Evolutionary conservation across 2,797 vertebrate genomes (phyloP).

Genomic region (Sciaenops ocellatus): DNA sequence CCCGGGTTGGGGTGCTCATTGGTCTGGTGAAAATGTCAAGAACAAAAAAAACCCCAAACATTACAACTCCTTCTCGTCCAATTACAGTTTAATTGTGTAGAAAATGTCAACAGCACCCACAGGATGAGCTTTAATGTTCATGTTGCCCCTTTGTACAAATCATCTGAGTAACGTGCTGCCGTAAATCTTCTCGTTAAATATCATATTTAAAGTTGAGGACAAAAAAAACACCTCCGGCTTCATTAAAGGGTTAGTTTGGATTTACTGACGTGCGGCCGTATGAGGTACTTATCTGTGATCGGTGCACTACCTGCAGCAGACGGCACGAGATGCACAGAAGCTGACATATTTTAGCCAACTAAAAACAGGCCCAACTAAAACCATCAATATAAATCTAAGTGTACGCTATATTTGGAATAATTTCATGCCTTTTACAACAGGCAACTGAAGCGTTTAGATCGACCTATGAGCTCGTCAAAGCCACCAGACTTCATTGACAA

Average conservation of each 20-base stretch:
- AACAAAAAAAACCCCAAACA: slow-evolving; percentile 44
- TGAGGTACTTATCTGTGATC: too few relatives aligned
- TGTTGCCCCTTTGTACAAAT: slow-evolving; percentile 21
- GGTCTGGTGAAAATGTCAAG: slow-evolving; percentile 83
- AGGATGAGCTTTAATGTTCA: slow-evolving; percentile 33
- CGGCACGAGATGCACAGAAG: too few relatives aligned
- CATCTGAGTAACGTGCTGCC: slow-evolving; percentile 4
- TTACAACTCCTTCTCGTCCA: slow-evolving; percentile 40
- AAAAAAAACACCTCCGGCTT: not conserved
- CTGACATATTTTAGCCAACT: too few relatives aligned
- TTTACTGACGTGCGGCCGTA: too few relatives aligned
- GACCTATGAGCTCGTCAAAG: too few relatives aligned
- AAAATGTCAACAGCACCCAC: slow-evolving; percentile 56
- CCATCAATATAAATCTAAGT: too few relatives aligned
- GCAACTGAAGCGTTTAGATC: too few relatives aligned
- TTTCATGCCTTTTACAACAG: too few relatives aligned
- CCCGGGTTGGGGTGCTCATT: slow-evolving; percentile 95
- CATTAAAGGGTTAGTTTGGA: not conserved
- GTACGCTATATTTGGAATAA: too few relatives aligned
- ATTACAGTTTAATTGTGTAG: slow-evolving; percentile 36
- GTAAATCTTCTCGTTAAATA: slow-evolving; percentile 29
- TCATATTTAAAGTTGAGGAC: slow-evolving; percentile 4
- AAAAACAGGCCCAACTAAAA: too few relatives aligned
- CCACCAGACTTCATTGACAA: too few relatives aligned
- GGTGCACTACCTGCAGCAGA: too few relatives aligned